Percentiles rank a stretch among this genome's conserved stretches.
phyloP scores from a whole-genome alignment of 2,888 invertebrate species.

The Athalia circularis region DNA sequence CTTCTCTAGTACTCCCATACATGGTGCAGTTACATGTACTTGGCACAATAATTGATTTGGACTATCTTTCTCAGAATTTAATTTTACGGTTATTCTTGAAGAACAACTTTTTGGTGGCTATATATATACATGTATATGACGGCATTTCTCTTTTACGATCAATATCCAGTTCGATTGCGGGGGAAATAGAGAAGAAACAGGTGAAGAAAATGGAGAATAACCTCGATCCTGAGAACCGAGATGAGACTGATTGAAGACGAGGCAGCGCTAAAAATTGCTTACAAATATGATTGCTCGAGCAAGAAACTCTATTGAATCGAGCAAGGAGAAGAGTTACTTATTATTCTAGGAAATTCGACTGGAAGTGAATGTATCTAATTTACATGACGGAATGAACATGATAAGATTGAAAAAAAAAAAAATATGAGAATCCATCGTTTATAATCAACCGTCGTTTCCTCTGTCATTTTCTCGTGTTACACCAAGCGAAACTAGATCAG shows the following conservation, averaged over 20 bases:
- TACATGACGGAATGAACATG: slow-evolving; percentile 23
- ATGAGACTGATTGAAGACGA: slow-evolving; percentile 40
- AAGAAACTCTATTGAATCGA: slow-evolving; percentile 38
- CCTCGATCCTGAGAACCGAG: slow-evolving; percentile 21
- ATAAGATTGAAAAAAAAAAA: neutral
- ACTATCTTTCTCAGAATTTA: too few relatives aligned
- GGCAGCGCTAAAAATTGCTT: slow-evolving; percentile 33
- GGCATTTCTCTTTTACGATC: neutral
- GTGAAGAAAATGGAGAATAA: slow-evolving; percentile 9
- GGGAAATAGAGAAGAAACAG: neutral
- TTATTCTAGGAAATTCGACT: slow-evolving; percentile 36
- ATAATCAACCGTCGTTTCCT: neutral
- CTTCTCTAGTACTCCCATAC: too few relatives aligned
- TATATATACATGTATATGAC: too few relatives aligned
- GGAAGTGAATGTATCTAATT: slow-evolving; percentile 32
- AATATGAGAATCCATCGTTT: neutral
- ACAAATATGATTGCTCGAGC: slow-evolving; percentile 37
- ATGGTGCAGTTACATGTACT: too few relatives aligned
- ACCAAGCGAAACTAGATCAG: neutral
- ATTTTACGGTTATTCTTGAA: too few relatives aligned
- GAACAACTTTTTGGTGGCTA: too few relatives aligned
- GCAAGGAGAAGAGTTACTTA: slow-evolving; percentile 29
- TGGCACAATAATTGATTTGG: too few relatives aligned
- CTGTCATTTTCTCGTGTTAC: neutral
- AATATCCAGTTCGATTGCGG: slow-evolving; percentile 6